A percentile compares a stretch with the other conserved stretches of the same genome.
Conservation (phyloP, 1,140 invertebrate species). For the Brachionus plicatilis region DNA sequence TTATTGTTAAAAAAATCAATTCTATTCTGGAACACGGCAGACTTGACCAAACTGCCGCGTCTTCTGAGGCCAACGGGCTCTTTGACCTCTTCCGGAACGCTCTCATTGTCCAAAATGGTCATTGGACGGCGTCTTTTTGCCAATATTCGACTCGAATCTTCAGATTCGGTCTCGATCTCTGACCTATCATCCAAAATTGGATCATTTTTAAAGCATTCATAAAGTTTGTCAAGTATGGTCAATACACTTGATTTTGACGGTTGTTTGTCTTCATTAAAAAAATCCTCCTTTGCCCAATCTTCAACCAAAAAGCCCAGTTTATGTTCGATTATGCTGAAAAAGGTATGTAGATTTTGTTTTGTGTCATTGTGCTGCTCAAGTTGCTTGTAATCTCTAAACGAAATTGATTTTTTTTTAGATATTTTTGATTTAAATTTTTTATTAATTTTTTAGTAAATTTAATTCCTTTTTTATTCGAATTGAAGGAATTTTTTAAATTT, state of each 20-base stretch:
- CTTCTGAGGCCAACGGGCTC: background rate
- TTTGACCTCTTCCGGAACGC: background rate
- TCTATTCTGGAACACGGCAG: slow-evolving; percentile 2
- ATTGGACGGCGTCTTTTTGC: background rate
- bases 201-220: background rate
- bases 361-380: background rate
- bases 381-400: background rate
- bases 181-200: background rate
- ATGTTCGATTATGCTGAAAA: background rate
- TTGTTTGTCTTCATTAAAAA: background rate
- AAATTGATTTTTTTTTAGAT: background rate
- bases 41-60: slow-evolving; percentile 13
- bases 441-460: too few relatives aligned
- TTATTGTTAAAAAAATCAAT: slow-evolving; percentile 21
- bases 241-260: background rate
- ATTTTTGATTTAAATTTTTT: background rate
- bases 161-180: background rate
- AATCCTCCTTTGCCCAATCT: background rate
- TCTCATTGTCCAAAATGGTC: background rate
- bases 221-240: background rate
- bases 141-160: background rate
- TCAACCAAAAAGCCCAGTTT: background rate
- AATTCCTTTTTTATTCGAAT: too few relatives aligned
- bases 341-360: background rate
- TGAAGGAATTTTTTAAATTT: too few relatives aligned